Evolutionary conservation across 2,797 vertebrate genomes (phyloP).

Genomic region (Erpetoichthys calabaricus): DNA sequence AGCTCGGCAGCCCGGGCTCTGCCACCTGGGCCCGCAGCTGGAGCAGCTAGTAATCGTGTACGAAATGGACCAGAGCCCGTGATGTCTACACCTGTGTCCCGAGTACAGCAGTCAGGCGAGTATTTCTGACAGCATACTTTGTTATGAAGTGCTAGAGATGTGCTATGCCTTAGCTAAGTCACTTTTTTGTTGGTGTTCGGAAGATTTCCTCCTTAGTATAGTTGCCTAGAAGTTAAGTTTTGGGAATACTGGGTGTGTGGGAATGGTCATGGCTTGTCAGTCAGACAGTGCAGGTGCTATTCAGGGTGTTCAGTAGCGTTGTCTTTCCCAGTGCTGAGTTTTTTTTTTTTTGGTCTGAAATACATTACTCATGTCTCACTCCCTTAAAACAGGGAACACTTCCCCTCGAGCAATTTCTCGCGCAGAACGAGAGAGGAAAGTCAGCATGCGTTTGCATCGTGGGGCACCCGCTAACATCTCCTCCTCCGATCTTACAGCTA

Average conservation of each 20-base stretch:
- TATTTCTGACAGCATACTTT: background rate
- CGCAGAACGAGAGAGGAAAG: conserved; percentile 88
- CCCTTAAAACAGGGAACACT: conserved; percentile 60
- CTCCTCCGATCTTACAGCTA: conserved; percentile 84
- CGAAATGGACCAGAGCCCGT: conserved; percentile 77
- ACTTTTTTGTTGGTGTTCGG: no score
- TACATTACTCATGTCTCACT: background rate
- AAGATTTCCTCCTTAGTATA: no score
- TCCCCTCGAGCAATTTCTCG: conserved; percentile 87
- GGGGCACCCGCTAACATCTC: conserved; percentile 87
- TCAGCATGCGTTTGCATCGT: conserved; percentile 91
- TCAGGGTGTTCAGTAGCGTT: background rate
- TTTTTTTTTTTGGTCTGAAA: background rate
- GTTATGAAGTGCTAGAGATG: no score
- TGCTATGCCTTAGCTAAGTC: no score
- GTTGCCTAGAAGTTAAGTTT: no score
- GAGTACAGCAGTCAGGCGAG: conserved; percentile 85
- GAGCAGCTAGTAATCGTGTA: conserved; percentile 68
- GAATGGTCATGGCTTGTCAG: accelerated
- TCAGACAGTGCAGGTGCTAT: background rate
- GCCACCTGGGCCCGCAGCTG: conserved; percentile 66
- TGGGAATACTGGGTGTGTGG: background rate
- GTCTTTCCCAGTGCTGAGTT: background rate
- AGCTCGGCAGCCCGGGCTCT: conserved; percentile 68
- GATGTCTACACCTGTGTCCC: conserved; percentile 74